Evolutionary conservation across 2,113 vertebrate species (phyloP).

Genomic region (Cromileptes altivelis): DNA sequence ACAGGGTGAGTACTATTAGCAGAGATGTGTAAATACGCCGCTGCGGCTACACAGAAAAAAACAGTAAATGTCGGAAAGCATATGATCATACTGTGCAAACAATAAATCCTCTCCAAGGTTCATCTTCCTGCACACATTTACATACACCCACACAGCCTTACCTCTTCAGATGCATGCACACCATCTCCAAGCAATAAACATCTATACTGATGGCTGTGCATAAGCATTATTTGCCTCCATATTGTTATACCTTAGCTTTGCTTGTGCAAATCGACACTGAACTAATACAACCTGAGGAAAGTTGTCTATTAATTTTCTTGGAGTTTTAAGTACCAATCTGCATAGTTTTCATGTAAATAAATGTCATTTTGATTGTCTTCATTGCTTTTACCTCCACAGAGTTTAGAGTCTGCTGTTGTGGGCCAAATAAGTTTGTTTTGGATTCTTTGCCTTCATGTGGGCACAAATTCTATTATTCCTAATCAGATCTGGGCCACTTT

Average conservation of each 20-base stretch:
- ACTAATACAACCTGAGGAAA: constrained; percentile 1
- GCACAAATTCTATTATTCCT: too few relatives aligned
- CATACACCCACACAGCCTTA: constrained; percentile 71
- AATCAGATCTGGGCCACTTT: too few relatives aligned
- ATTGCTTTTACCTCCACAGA: background rate
- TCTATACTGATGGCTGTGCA: constrained; percentile 38
- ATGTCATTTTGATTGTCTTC: background rate
- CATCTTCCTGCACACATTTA: constrained; percentile 63
- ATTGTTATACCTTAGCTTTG: constrained; percentile 15
- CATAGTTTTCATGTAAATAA: background rate
- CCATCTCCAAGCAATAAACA: constrained; percentile 61
- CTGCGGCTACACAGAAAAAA: constrained; percentile 14
- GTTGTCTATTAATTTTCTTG: background rate
- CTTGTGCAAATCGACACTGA: constrained; percentile 17
- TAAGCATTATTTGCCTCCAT: constrained; percentile 7
- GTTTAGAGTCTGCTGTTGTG: background rate
- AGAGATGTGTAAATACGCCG: constrained; percentile 36
- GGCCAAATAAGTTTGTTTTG: too few relatives aligned
- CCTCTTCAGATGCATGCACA: constrained; percentile 56
- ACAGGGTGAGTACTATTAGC: constrained; percentile 22
- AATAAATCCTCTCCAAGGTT: constrained; percentile 52
- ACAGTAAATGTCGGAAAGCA: constrained; percentile 47
- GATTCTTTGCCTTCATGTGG: too few relatives aligned
- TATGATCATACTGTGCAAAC: constrained; percentile 67
- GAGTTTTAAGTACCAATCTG: background rate